A percentile compares a stretch with the other conserved stretches of the same genome.
These are phyloP conservation scores for Nematopogon swammerdamellus DNA, from an alignment of 2,888 invertebrate genomes.

Conservation along the genomic window DNA sequence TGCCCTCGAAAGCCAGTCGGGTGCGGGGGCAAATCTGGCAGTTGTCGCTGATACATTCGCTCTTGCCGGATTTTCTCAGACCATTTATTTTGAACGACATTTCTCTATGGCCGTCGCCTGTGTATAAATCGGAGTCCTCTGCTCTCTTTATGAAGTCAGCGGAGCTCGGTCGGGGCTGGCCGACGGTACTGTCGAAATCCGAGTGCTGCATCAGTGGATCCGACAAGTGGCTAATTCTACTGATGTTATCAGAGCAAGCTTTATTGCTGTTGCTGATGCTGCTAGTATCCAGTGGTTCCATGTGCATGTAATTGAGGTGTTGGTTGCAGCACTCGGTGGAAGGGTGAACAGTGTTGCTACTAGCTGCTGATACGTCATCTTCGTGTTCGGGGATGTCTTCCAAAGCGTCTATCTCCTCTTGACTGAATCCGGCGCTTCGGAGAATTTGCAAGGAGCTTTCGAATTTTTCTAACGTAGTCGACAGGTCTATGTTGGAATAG, in stretches of 20 bases:
- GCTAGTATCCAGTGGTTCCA: constrained; percentile 38
- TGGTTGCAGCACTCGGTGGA: constrained; percentile 36
- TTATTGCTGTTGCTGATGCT: constrained; percentile 36
- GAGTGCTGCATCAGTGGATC: constrained; percentile 40
- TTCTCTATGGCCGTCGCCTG: constrained; percentile 23
- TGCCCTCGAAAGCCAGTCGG: constrained; percentile 23
- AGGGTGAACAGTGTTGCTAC: constrained; percentile 35
- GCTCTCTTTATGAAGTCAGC: constrained; percentile 60
- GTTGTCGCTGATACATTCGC: constrained; percentile 34
- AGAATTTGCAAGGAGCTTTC: constrained; percentile 72
- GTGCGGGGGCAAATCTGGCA: constrained; percentile 19
- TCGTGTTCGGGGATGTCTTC: constrained; percentile 47
- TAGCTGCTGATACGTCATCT: constrained; percentile 33
- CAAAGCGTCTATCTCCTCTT: constrained; percentile 49
- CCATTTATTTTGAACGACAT: constrained; percentile 44
- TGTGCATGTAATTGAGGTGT: constrained; percentile 37
- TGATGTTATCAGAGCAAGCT: constrained; percentile 49
- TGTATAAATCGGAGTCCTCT: constrained; percentile 41
- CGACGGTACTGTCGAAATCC: constrained; percentile 37
- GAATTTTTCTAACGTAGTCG: constrained; percentile 71
- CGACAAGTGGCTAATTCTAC: constrained; percentile 53
- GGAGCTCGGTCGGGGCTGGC: constrained; percentile 57
- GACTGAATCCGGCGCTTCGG: constrained; percentile 57
- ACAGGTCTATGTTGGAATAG: constrained; percentile 75
- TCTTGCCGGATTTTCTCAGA: constrained; percentile 34